Evolutionary conservation across 2,113 vertebrate species (phyloP).

Genomic region (Ia io): DNA sequence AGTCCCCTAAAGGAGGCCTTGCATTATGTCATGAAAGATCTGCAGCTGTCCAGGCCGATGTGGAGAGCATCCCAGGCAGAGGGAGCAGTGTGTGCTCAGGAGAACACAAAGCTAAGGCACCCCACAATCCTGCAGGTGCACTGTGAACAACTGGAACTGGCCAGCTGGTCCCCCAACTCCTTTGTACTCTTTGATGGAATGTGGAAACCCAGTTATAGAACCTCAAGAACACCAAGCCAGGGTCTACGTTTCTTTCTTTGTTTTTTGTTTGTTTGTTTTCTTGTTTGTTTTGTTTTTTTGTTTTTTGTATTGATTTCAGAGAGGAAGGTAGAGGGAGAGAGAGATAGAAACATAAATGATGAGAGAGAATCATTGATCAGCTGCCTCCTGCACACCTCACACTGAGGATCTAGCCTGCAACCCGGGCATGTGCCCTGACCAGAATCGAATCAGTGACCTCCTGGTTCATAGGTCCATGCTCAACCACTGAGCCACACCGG

Average conservation of each 20-base stretch:
- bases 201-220: background rate
- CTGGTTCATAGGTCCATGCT: too few species aligned
- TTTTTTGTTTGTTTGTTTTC: rapidly evolving
- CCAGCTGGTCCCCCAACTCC: background rate
- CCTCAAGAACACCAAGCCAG: background rate
- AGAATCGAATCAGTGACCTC: too few species aligned
- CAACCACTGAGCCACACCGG: too few species aligned
- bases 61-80: background rate
- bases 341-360: too few species aligned
- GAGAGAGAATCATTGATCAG: too few species aligned
- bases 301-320: too few species aligned
- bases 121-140: rapidly evolving
- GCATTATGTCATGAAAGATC: background rate
- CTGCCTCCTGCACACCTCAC: too few species aligned
- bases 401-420: too few species aligned
- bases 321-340: too few species aligned
- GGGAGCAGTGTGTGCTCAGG: background rate
- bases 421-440: too few species aligned
- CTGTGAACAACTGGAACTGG: background rate
- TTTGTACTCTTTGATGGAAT: background rate
- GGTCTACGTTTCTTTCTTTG: background rate
- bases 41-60: background rate
- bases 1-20: background rate
- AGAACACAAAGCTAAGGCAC: background rate
- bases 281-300: too few species aligned